Percentiles rank a stretch among this genome's conserved stretches.
Evolutionary conservation across 2,113 vertebrate genomes (phyloP).

Genomic region (Rhegmatorhina hoffmannsi): DNA sequence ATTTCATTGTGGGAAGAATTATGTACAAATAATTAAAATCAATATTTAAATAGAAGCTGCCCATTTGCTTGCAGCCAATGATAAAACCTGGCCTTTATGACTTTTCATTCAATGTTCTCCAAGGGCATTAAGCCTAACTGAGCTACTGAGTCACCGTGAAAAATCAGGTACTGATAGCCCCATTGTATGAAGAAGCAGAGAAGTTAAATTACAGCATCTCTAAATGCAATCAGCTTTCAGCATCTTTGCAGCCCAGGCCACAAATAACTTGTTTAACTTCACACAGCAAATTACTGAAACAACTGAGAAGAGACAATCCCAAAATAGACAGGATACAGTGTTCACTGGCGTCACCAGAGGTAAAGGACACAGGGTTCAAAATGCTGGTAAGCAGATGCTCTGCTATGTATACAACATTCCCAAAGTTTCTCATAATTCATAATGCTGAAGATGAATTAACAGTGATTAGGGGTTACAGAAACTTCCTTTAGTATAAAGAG

Average conservation of each 20-base stretch:
- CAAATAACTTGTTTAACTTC: conserved; percentile 36
- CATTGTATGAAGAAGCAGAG: neutral
- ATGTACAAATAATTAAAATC: neutral
- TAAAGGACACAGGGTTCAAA: conserved; percentile 55
- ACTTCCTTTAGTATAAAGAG: neutral
- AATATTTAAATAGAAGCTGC: neutral
- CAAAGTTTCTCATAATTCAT: neutral
- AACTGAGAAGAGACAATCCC: conserved; percentile 46
- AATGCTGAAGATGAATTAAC: conserved; percentile 17
- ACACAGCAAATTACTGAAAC: conserved; percentile 57
- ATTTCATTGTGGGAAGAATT: neutral
- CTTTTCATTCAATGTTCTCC: neutral
- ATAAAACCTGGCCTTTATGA: neutral
- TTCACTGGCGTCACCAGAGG: conserved; percentile 38
- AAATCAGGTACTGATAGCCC: neutral
- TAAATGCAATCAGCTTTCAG: conserved; percentile 8
- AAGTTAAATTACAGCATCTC: neutral
- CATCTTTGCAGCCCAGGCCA: conserved; percentile 1
- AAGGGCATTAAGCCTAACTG: neutral
- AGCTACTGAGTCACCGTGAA: neutral
- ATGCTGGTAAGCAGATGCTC: conserved; percentile 13
- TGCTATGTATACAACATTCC: neutral
- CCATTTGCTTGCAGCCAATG: neutral
- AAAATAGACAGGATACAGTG: conserved; percentile 56
- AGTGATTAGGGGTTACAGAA: neutral